Conservation (phyloP, 2,888 invertebrate genomes). For the Trachelus stipa region DNA sequence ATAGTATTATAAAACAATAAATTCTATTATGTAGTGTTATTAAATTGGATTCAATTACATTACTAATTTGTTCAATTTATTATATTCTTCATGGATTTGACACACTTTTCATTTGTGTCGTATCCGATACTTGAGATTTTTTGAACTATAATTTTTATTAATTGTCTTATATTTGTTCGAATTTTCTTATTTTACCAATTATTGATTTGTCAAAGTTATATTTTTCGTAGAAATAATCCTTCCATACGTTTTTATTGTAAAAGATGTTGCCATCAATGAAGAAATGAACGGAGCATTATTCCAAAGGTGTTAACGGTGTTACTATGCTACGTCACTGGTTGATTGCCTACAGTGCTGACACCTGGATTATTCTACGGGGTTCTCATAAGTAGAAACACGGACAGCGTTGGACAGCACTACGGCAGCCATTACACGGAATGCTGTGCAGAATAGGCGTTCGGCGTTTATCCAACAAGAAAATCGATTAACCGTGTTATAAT, state of each 20-base stretch:
- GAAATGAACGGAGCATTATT: background rate
- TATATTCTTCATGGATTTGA: background rate
- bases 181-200: background rate
- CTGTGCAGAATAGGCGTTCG: slow-evolving; percentile 23
- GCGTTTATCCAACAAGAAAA: slow-evolving; percentile 25
- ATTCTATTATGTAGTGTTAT: background rate
- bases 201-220: background rate
- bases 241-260: background rate
- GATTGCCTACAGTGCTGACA: background rate
- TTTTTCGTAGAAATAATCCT: background rate
- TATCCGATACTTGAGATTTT: background rate
- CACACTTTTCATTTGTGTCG: background rate
- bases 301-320: background rate
- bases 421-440: slow-evolving; percentile 35
- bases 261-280: background rate
- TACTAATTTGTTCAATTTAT: background rate
- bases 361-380: slow-evolving; percentile 28
- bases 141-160: background rate
- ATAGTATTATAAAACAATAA: background rate
- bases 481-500: slow-evolving; percentile 31
- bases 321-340: background rate
- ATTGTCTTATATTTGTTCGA: background rate
- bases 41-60: background rate
- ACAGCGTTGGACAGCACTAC: slow-evolving; percentile 3
- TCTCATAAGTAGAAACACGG: slow-evolving; percentile 31